phyloP scores from a whole-genome alignment of 2,113 vertebrate species.

The Stegostoma tigrinum region DNA sequence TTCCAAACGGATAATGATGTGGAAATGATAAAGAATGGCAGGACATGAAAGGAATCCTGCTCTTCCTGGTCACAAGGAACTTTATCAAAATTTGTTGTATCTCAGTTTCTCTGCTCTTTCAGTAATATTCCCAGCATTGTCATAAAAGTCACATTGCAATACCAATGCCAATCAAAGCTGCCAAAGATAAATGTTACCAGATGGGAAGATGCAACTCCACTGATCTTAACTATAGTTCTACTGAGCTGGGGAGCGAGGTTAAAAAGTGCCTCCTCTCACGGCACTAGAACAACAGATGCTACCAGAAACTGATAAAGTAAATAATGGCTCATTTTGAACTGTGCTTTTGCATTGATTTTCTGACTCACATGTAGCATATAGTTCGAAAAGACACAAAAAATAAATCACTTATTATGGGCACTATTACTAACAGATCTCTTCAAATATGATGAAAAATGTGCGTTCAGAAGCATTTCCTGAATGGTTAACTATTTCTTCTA shows the following conservation, averaged over 20 bases:
- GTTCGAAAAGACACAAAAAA: background rate
- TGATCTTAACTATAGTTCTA: background rate
- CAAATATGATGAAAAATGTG: background rate
- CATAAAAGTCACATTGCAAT: background rate
- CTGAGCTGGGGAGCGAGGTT: background rate
- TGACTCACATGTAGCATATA: background rate
- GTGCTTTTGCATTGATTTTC: constrained; percentile 18
- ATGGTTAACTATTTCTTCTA: constrained; percentile 3
- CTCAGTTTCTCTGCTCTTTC: background rate
- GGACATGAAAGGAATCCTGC: background rate
- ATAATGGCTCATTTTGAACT: constrained; percentile 7
- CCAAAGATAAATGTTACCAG: background rate
- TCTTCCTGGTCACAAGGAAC: background rate
- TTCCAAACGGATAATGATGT: background rate
- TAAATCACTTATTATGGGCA: background rate
- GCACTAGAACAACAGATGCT: no score
- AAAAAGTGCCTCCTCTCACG: background rate
- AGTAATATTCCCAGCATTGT: background rate
- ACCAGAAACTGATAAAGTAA: background rate
- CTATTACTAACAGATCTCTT: background rate
- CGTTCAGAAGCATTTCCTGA: background rate
- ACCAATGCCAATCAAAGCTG: background rate
- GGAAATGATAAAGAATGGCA: background rate
- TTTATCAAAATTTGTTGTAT: background rate
- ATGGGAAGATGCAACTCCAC: background rate